A percentile compares a stretch with the other conserved stretches of the same genome.
These are phyloP conservation scores for Drosophila affinis DNA, from an alignment of 2,888 invertebrate species.

Conservation along the genomic window DNA sequence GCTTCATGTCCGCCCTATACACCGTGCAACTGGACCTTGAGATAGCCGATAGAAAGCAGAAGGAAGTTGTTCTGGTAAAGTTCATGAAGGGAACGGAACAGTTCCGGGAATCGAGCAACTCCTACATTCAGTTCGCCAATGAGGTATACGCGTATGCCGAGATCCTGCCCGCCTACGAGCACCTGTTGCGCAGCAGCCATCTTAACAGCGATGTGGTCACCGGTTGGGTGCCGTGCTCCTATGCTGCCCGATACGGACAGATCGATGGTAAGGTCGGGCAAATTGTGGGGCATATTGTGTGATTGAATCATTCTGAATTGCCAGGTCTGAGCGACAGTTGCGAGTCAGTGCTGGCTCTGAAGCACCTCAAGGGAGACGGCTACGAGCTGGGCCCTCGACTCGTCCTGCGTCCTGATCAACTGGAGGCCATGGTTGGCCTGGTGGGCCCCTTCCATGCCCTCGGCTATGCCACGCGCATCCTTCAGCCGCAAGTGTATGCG, in stretches of 20 bases:
- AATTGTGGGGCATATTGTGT: too few relatives aligned
- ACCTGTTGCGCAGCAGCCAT: conserved; percentile 63
- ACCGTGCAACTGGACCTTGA: conserved; percentile 65
- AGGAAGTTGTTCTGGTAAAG: conserved; percentile 74
- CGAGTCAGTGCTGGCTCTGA: conserved; percentile 80
- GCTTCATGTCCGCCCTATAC: conserved; percentile 82
- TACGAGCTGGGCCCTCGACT: conserved; percentile 80
- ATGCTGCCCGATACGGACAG: conserved; percentile 75
- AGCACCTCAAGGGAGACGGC: conserved; percentile 77
- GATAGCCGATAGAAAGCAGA: conserved; percentile 45
- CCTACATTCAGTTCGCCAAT: conserved; percentile 81
- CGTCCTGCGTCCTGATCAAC: conserved; percentile 74
- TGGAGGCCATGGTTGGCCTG: conserved; percentile 73
- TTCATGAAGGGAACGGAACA: conserved; percentile 81
- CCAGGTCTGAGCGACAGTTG: conserved; percentile 61
- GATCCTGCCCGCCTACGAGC: conserved; percentile 77
- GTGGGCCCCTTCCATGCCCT: conserved; percentile 81
- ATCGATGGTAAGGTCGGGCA: conserved; percentile 67
- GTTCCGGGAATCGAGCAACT: conserved; percentile 79
- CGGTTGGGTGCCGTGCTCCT: conserved; percentile 73
- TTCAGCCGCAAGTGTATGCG: conserved; percentile 67
- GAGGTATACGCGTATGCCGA: conserved; percentile 80
- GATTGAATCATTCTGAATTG: neutral
- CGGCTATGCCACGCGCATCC: conserved; percentile 74
- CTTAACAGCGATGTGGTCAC: conserved; percentile 54